These are phyloP conservation scores for Thalassarche chlororhynchos DNA, from an alignment of 2,113 vertebrate genomes.

Conservation along the genomic window DNA sequence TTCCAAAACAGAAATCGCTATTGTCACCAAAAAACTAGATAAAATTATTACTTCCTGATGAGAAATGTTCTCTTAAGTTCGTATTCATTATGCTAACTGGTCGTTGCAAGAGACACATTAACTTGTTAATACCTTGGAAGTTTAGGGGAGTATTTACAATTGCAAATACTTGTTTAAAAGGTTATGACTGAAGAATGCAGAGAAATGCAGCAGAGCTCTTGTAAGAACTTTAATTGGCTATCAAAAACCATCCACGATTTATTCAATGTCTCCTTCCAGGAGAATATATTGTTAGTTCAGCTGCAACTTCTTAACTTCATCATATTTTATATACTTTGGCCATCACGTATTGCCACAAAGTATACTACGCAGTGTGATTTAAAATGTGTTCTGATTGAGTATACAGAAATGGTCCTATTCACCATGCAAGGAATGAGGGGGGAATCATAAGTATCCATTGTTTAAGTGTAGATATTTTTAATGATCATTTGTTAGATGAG, in stretches of 20 bases:
- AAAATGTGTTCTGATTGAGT: slow-evolving; percentile 75
- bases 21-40: not conserved
- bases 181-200: slow-evolving; percentile 42
- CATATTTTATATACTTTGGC: slow-evolving; percentile 79
- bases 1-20: not conserved
- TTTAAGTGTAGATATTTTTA: slow-evolving; percentile 57
- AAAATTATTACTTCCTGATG: slow-evolving; percentile 23
- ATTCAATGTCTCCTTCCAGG: slow-evolving; percentile 74
- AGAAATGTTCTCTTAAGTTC: slow-evolving; percentile 1
- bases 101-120: slow-evolving; percentile 36
- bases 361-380: slow-evolving; percentile 71
- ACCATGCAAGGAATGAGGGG: slow-evolving; percentile 30
- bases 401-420: slow-evolving; percentile 59
- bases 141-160: slow-evolving; percentile 65
- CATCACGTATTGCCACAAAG: slow-evolving; percentile 67
- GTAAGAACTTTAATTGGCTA: slow-evolving; percentile 69
- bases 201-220: slow-evolving; percentile 62
- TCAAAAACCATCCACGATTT: slow-evolving; percentile 71
- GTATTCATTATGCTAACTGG: not conserved
- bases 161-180: slow-evolving; percentile 61
- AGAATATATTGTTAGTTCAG: slow-evolving; percentile 82
- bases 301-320: slow-evolving; percentile 78
- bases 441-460: slow-evolving; percentile 50
- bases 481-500: slow-evolving; percentile 17
- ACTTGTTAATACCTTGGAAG: slow-evolving; percentile 54